A percentile compares a stretch with the other conserved stretches of the same genome.
phyloP scores from a whole-genome alignment of 2,888 invertebrate genomes.

The Epinotia brunnichana region DNA sequence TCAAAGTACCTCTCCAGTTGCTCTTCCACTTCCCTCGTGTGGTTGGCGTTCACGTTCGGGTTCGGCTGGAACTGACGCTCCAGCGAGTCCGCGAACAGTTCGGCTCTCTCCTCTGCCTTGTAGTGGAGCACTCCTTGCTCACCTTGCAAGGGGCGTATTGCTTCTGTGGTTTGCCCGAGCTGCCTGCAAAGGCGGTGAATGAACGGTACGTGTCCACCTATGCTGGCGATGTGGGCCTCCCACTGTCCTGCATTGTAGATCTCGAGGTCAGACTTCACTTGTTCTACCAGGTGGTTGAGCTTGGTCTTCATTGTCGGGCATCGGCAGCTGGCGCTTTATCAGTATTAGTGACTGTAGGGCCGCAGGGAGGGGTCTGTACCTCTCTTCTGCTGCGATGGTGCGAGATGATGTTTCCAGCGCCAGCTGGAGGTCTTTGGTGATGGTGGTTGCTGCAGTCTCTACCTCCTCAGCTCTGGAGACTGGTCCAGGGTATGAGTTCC shows the following conservation, averaged over 20 bases:
- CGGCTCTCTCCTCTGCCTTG: conserved; percentile 36
- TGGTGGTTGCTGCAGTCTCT: neutral
- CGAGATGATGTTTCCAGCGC: neutral
- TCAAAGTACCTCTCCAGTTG: neutral
- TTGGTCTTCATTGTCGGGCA: conserved; percentile 20
- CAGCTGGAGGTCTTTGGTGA: neutral
- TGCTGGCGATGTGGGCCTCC: conserved; percentile 12
- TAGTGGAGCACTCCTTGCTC: conserved; percentile 14
- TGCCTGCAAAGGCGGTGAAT: conserved; percentile 23
- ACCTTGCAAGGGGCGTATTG: neutral
- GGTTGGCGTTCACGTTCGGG: neutral
- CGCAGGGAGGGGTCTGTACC: neutral
- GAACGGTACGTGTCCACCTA: neutral
- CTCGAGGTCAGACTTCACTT: neutral
- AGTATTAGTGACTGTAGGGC: neutral
- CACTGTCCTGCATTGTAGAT: neutral
- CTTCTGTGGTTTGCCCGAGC: neutral
- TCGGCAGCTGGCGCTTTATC: no score
- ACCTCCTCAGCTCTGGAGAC: neutral
- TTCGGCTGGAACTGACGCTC: conserved; percentile 35
- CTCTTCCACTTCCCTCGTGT: conserved; percentile 9
- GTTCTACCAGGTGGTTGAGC: conserved; percentile 4
- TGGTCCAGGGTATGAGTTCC: neutral
- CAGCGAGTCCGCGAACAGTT: conserved; percentile 30
- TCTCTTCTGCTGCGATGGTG: neutral